A percentile compares a stretch with the other conserved stretches of the same genome.
These are phyloP conservation scores for cat (Felis catus) DNA, from an alignment of 2,113 vertebrate species.

Conservation along the genomic window DNA sequence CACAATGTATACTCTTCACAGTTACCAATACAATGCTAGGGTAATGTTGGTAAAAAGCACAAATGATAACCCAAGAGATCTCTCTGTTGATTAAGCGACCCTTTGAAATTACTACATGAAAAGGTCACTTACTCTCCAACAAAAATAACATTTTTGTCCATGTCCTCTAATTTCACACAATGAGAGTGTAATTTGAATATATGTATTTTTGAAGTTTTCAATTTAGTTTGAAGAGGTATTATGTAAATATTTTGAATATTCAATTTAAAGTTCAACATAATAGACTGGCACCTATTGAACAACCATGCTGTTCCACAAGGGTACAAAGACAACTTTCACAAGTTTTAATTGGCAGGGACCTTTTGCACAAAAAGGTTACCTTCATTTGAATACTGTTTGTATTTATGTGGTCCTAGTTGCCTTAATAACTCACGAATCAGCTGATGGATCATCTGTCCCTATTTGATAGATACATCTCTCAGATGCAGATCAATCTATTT, in stretches of 20 bases:
- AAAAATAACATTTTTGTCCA: conserved; percentile 58
- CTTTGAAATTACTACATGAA: conserved; percentile 54
- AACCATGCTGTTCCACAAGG: conserved; percentile 15
- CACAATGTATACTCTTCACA: conserved; percentile 16
- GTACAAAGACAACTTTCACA: conserved; percentile 61
- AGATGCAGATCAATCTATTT: conserved; percentile 50
- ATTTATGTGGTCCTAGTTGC: neutral
- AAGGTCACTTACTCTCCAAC: conserved; percentile 16
- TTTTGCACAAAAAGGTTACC: conserved; percentile 42
- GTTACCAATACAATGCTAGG: neutral
- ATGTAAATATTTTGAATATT: conserved; percentile 69
- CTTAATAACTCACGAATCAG: conserved; percentile 11
- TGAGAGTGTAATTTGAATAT: conserved; percentile 53
- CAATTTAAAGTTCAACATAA: conserved; percentile 60
- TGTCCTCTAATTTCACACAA: conserved; percentile 65
- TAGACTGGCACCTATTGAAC: conserved; percentile 45
- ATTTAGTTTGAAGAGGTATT: conserved; percentile 58
- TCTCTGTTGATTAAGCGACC: conserved; percentile 52
- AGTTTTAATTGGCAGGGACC: conserved; percentile 68
- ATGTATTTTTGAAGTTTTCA: conserved; percentile 60
- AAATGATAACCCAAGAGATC: neutral
- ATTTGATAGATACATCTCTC: conserved; percentile 38
- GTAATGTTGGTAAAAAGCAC: neutral
- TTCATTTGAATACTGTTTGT: conserved; percentile 64
- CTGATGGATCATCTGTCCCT: conserved; percentile 26